Conservation (phyloP, 92 coral and sea anemone genomes). For the Parazoanthus atlanticus region DNA sequence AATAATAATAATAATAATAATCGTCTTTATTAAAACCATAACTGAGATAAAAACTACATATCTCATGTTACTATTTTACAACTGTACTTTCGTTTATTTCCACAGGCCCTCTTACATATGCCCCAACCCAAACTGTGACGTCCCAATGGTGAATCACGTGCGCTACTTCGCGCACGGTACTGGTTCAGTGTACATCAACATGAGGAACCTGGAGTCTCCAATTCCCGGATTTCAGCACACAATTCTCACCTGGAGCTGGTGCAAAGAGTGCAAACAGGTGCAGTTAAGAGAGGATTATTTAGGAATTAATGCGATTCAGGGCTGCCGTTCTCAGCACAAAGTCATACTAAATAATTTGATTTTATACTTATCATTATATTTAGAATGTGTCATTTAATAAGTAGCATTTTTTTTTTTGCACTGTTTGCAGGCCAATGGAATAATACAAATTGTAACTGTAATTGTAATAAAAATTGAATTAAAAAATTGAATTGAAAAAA, state of each 20-base stretch:
- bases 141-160: constrained; percentile 96
- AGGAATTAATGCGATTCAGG: neutral
- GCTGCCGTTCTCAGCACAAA: neutral
- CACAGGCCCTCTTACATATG: constrained; percentile 93
- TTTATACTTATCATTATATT: no score
- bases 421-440: no score
- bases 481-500: no score
- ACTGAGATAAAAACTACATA: no score
- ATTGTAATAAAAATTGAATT: no score
- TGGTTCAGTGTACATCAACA: constrained; percentile 94
- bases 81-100: no score
- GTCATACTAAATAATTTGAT: no score
- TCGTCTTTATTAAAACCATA: no score
- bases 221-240: constrained; percentile 96
- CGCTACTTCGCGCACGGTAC: constrained; percentile 97
- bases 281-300: neutral
- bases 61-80: no score
- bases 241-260: constrained; percentile 98
- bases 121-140: constrained; percentile 97
- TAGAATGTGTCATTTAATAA: no score
- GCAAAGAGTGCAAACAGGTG: constrained; percentile 97
- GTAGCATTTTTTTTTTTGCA: neutral
- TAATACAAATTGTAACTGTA: no score
- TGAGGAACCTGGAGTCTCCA: constrained; percentile 97
- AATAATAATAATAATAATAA: no score